A percentile compares a stretch with the other conserved stretches of the same genome.
These are phyloP conservation scores for Ditula angustiorana DNA, from an alignment of 2,888 invertebrate species.

Conservation along the genomic window DNA sequence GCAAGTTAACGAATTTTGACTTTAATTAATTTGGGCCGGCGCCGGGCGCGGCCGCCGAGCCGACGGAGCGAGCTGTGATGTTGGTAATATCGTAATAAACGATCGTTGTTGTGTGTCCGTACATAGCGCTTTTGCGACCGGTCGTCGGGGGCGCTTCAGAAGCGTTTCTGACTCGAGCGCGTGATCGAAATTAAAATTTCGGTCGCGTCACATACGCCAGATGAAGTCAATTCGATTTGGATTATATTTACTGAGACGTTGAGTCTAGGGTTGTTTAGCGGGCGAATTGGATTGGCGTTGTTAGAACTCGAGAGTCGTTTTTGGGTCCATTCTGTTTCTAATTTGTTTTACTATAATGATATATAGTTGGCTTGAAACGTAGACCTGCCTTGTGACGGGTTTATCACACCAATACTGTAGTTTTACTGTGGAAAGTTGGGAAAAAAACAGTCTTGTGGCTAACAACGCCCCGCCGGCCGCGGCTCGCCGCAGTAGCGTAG, in stretches of 20 bases:
- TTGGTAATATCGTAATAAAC: constrained; percentile 5
- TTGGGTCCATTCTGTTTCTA: too few relatives aligned
- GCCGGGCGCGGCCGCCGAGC: too few relatives aligned
- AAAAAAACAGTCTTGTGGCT: too few relatives aligned
- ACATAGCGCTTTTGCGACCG: constrained; percentile 1
- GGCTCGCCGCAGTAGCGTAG: not conserved
- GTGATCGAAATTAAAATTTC: constrained; percentile 26
- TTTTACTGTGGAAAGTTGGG: too few relatives aligned
- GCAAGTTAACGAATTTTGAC: constrained; percentile 13
- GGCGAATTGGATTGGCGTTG: not conserved
- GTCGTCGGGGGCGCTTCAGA: constrained; percentile 12
- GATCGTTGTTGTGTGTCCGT: constrained; percentile 12
- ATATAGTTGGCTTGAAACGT: too few relatives aligned
- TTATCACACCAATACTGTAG: too few relatives aligned
- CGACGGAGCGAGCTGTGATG: constrained; percentile 33
- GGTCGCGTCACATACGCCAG: constrained; percentile 16
- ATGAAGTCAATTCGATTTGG: constrained; percentile 35
- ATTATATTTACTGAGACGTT: constrained; percentile 17
- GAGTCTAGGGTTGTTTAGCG: constrained; percentile 1
- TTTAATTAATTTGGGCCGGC: not conserved
- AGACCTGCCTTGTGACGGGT: too few relatives aligned
- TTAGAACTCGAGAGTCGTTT: too few relatives aligned
- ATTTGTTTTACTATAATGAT: too few relatives aligned
- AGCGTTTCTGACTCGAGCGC: constrained; percentile 21
- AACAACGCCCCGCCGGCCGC: constrained; percentile 9